phyloP scores from a whole-genome alignment of 2,113 vertebrate species.

The human (Homo sapiens) region DNA sequence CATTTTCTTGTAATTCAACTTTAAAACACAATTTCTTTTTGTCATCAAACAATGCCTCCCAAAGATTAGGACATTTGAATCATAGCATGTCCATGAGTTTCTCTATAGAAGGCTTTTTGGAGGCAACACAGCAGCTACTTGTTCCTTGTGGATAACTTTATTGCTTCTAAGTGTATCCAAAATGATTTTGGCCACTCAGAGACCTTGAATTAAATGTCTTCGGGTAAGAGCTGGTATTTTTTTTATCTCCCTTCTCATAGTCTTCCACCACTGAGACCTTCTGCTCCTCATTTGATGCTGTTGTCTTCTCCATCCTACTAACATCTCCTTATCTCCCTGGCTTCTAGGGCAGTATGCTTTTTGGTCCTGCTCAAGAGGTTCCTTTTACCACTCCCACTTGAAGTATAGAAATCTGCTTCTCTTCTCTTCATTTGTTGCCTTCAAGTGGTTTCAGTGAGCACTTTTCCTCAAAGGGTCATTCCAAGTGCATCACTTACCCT shows the following conservation, averaged over 20 bases:
- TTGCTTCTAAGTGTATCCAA: conserved; percentile 22
- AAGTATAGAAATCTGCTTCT: background rate
- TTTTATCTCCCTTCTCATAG: background rate
- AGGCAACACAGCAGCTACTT: background rate
- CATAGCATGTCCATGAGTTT: background rate
- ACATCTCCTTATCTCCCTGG: background rate
- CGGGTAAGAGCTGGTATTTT: background rate
- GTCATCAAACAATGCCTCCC: background rate
- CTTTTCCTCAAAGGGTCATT: background rate
- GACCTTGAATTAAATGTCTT: conserved; percentile 1
- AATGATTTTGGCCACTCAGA: background rate
- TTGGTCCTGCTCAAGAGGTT: background rate
- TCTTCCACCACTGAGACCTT: background rate
- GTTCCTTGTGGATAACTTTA: background rate
- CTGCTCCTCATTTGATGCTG: background rate
- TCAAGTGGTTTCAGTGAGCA: conserved; percentile 6
- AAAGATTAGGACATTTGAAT: background rate
- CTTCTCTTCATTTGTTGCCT: background rate
- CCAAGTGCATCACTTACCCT: background rate
- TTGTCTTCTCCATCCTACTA: background rate
- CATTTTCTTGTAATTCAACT: conserved; percentile 13
- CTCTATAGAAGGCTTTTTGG: background rate
- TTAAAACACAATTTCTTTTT: background rate
- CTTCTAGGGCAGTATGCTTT: background rate
- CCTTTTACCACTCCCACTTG: background rate